Evolutionary conservation across 2,888 invertebrate genomes (phyloP).

Genomic region (Agonum fuliginosum): DNA sequence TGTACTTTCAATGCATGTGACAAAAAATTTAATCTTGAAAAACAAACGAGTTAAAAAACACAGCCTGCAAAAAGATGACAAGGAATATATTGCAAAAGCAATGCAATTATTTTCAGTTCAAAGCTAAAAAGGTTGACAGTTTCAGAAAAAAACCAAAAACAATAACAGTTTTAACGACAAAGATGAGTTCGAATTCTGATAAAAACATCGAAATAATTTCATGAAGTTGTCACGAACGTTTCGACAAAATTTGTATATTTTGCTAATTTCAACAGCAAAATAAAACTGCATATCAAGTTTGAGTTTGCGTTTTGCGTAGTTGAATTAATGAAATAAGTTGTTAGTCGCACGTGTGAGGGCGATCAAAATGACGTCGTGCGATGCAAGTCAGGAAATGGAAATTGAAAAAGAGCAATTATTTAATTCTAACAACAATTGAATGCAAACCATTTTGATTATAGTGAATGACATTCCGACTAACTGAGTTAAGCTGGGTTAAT

Average conservation of each 20-base stretch:
- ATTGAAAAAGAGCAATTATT: constrained; percentile 53
- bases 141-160: background rate
- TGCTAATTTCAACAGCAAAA: too few relatives aligned
- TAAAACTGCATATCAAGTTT: background rate
- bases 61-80: background rate
- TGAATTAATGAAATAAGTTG: background rate
- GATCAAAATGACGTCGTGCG: constrained; percentile 18
- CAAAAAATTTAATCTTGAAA: too few relatives aligned
- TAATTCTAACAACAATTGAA: constrained; percentile 30
- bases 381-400: constrained; percentile 34
- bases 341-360: constrained; percentile 16
- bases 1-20: too few relatives aligned
- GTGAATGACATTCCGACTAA: constrained; percentile 45
- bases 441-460: constrained; percentile 42
- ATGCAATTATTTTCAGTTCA: background rate
- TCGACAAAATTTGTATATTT: too few relatives aligned
- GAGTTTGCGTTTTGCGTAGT: constrained; percentile 1
- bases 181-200: background rate
- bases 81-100: background rate
- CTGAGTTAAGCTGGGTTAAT: constrained; percentile 42
- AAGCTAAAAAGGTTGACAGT: background rate
- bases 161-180: background rate
- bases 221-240: background rate
- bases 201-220: background rate
- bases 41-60: background rate